These are phyloP conservation scores for Megaleporinus macrocephalus DNA, from an alignment of 2,113 vertebrate genomes.

Conservation along the genomic window DNA sequence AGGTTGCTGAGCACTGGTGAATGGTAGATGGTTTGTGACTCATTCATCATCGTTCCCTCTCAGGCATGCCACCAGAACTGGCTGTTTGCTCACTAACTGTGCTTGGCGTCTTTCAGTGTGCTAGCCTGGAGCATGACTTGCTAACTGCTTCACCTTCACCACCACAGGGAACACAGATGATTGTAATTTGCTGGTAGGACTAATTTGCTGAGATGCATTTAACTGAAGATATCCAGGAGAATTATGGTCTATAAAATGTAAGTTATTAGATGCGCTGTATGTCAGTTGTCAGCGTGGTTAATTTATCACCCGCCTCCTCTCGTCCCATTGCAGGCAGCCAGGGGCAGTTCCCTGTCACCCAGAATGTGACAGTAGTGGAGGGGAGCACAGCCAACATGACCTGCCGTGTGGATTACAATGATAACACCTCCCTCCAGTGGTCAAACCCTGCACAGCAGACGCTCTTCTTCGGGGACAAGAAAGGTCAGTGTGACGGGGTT, in stretches of 20 bases:
- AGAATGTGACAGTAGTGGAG: conserved; percentile 96
- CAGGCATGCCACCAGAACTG: background rate
- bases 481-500: conserved; percentile 83
- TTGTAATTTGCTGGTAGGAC: background rate
- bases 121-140: background rate
- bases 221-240: background rate
- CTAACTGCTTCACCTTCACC: background rate
- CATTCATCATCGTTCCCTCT: background rate
- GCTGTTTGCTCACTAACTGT: background rate
- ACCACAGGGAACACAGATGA: background rate
- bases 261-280: conserved; percentile 22
- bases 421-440: conserved; percentile 99
- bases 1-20: background rate
- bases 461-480: conserved; percentile 98
- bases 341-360: conserved; percentile 93
- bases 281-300: background rate
- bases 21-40: background rate
- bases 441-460: conserved; percentile 99
- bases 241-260: background rate
- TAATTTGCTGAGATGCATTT: conserved; percentile 7
- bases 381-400: conserved; percentile 95
- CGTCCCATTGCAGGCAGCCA: conserved; percentile 82
- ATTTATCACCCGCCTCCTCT: conserved; percentile 18
- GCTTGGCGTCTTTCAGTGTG: background rate
- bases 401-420: conserved; percentile 99